phyloP scores from a whole-genome alignment of 2,888 invertebrate genomes.

The Plagodis pulveraria region DNA sequence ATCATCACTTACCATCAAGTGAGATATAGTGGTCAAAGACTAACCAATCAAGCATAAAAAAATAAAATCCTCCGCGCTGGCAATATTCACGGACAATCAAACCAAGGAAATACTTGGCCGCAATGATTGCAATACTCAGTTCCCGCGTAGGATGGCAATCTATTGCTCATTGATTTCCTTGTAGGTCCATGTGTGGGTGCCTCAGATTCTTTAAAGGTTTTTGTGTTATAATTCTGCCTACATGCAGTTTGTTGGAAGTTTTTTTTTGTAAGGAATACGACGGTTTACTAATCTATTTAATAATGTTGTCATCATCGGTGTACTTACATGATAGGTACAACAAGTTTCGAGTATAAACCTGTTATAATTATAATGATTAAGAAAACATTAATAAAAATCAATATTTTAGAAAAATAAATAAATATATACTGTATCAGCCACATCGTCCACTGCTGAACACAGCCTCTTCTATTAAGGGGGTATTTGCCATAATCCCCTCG shows the following conservation, averaged over 20 bases:
- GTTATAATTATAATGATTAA: too few relatives aligned
- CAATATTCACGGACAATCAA: constrained; percentile 18
- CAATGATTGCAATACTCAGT: constrained; percentile 26
- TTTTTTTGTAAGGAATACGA: constrained; percentile 9
- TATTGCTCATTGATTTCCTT: constrained; percentile 39
- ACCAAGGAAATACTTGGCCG: constrained; percentile 28
- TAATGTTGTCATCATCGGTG: neutral
- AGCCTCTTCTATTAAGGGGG: too few relatives aligned
- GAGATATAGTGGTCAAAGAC: too few relatives aligned
- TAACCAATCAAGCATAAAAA: too few relatives aligned
- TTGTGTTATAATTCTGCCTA: constrained; percentile 21
- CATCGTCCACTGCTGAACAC: too few relatives aligned
- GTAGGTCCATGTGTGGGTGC: constrained; percentile 39
- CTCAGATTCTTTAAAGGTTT: constrained; percentile 26
- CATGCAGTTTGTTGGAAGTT: constrained; percentile 10
- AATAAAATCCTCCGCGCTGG: constrained; percentile 5
- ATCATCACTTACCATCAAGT: too few relatives aligned
- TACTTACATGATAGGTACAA: too few relatives aligned
- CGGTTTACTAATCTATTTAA: neutral
- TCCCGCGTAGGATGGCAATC: constrained; percentile 35
- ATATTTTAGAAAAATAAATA: too few relatives aligned
- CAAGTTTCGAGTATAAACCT: too few relatives aligned
- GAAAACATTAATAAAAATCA: too few relatives aligned
- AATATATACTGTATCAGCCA: too few relatives aligned
- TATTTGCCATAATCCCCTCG: too few relatives aligned